Conservation (phyloP, 2,888 invertebrate species). For the Doris montereyensis region DNA sequence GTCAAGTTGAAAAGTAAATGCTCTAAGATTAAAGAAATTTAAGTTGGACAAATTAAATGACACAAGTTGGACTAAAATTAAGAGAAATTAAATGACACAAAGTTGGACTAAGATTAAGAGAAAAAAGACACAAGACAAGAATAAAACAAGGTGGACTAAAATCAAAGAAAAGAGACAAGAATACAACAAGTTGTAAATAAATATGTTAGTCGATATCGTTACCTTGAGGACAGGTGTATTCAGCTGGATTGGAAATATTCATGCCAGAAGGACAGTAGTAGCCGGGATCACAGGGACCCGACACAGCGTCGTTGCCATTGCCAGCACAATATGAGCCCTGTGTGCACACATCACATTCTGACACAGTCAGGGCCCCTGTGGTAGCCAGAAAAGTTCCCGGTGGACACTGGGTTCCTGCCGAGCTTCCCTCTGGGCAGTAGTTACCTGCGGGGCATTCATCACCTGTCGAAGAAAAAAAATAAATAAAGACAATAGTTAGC, state of each 20-base stretch:
- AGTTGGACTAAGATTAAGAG: background rate
- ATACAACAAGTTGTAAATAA: background rate
- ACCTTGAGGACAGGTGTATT: constrained; percentile 67
- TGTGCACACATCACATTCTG: constrained; percentile 63
- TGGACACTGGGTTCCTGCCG: constrained; percentile 62
- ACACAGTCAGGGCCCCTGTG: constrained; percentile 55
- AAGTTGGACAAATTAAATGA: too few relatives aligned
- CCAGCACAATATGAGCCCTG: constrained; percentile 67
- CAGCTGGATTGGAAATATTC: constrained; percentile 57
- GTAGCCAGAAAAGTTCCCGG: constrained; percentile 66
- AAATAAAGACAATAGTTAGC: too few relatives aligned
- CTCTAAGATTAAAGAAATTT: too few relatives aligned
- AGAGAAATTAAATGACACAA: background rate
- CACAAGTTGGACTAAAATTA: background rate
- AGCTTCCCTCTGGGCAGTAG: constrained; percentile 59
- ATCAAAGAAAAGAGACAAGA: background rate
- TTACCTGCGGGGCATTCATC: constrained; percentile 61
- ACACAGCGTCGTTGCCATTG: constrained; percentile 60
- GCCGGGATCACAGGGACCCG: constrained; percentile 60
- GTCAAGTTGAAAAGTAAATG: background rate
- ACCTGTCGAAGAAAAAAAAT: too few relatives aligned
- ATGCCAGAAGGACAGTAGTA: constrained; percentile 68
- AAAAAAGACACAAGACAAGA: background rate
- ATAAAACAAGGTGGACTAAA: background rate
- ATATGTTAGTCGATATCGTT: too few relatives aligned